A percentile compares a stretch with the other conserved stretches of the same genome.
Conservation (phyloP, 2,888 invertebrate species). For the Alviniconcha strummeri region DNA sequence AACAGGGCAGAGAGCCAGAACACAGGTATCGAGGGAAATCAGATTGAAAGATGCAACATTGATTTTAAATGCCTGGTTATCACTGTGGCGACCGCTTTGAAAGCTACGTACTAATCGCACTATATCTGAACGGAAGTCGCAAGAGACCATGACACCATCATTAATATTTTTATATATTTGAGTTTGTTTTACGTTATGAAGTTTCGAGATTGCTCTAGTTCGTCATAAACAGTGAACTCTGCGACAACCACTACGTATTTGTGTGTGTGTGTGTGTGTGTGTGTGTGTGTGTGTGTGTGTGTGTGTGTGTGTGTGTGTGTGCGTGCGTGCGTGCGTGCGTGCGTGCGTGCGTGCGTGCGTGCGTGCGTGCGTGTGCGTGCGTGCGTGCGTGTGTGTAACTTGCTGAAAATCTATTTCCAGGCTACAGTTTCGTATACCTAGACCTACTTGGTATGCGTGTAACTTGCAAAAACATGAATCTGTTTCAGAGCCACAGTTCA, state of each 20-base stretch:
- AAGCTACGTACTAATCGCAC: too few relatives aligned
- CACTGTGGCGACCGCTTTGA: too few relatives aligned
- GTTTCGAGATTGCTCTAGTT: neutral
- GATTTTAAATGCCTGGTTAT: too few relatives aligned
- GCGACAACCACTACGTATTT: neutral
- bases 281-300: slow-evolving; percentile 16
- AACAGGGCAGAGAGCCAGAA: neutral
- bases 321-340: slow-evolving; percentile 18
- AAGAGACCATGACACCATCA: neutral
- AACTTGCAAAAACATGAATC: too few relatives aligned
- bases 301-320: slow-evolving; percentile 7
- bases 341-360: slow-evolving; percentile 21
- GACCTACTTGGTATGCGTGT: too few relatives aligned
- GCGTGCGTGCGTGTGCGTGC: slow-evolving; percentile 5
- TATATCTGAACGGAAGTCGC: too few relatives aligned
- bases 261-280: neutral
- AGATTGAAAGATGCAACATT: too few relatives aligned
- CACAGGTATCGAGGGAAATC: too few relatives aligned
- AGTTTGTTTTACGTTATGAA: neutral
- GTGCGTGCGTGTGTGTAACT: neutral
- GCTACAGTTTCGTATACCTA: too few relatives aligned
- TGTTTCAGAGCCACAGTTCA: too few relatives aligned
- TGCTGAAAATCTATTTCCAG: too few relatives aligned
- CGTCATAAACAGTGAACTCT: neutral
- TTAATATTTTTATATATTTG: neutral